Conservation (phyloP, 2,113 vertebrate species). For the Paradoxurus hermaphroditus region DNA sequence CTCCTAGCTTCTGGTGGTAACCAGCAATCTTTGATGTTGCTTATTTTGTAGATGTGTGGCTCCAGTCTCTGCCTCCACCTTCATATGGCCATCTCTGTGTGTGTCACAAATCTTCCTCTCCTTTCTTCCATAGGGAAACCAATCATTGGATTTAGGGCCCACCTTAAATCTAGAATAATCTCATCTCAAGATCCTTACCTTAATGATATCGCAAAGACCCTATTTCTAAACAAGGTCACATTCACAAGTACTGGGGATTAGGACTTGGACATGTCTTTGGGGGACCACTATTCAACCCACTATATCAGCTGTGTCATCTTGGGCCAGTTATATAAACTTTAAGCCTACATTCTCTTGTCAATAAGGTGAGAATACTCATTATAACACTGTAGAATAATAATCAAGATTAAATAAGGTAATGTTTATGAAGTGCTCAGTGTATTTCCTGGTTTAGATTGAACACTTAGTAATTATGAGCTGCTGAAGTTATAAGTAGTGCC, state of each 20-base stretch:
- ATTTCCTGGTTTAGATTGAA: neutral
- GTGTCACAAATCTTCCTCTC: neutral
- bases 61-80: neutral
- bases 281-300: neutral
- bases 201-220: neutral
- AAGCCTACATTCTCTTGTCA: neutral
- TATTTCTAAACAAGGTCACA: conserved; percentile 11
- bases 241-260: neutral
- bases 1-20: neutral
- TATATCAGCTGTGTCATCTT: neutral
- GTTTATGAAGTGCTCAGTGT: neutral
- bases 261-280: neutral
- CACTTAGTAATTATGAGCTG: neutral
- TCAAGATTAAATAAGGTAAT: neutral
- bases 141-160: neutral
- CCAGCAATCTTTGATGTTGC: neutral
- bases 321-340: neutral
- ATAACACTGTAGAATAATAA: neutral
- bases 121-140: neutral
- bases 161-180: neutral
- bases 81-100: neutral
- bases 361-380: neutral
- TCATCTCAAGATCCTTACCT: neutral
- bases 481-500: neutral
- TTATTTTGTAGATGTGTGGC: neutral